Evolutionary conservation across 1,140 invertebrate genomes (phyloP), one percentile per base, ranked within the genome.

Genomic region (Rhopalosiphum padi): DNA sequence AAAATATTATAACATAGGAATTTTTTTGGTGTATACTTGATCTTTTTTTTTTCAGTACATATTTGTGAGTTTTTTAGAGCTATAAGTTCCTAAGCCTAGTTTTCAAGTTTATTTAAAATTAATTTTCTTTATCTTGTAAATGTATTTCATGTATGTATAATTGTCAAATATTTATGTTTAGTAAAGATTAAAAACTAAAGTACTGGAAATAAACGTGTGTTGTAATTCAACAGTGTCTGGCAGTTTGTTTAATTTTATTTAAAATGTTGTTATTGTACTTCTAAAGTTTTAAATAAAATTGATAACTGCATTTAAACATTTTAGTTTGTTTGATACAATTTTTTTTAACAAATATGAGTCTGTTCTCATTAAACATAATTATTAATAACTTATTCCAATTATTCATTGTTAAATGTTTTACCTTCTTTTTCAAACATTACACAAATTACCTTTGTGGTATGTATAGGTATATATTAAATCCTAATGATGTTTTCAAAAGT

Each of bases 241-340:
- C 41, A 90, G 43, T 68, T 90, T 46, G 15, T 68, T 37, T 68
- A 90, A 68, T 68, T 90, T 90, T 90, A 55, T 68, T 90, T 46
- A n/a, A 68, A 90, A 90, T 68, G 21, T 43, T 46, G n/a, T 43
- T 90, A 90, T 68, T 68, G 53, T 68, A n/a, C 53, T 90, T 68
- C 23, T 37, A 90, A 60, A 60, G 43, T 68, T 41, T 68, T 60
- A 90, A 90, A 90, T 90, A 90, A 30, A 68, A 55, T 89, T 90
- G 37, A 25, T 21, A 21, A 90, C 15, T 90, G 15, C 23, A 68
- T 43, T 90, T 43, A 43, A 90, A 2, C 25, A 21, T 90, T n/a
- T 7, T 90, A 22, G 8, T 43, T 53, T 55, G 4, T 89, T 35
- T 53, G 37, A 37, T 88, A 35, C 15, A 25, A 30, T n/a, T 46